Evolutionary conservation across 2,797 vertebrate species (phyloP).

Genomic region (Strix occidentalis): DNA sequence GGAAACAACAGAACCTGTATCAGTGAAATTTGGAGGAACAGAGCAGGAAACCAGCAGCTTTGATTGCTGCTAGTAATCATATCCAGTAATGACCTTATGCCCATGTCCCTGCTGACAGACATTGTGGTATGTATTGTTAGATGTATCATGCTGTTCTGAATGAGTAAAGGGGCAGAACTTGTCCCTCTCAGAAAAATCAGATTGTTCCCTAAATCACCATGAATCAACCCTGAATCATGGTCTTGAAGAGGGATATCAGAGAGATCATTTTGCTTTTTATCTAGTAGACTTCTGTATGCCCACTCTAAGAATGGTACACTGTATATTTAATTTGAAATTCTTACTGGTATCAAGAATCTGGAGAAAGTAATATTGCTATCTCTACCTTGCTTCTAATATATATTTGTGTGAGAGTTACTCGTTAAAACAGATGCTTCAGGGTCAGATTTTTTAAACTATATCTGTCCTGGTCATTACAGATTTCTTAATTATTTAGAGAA

Average conservation of each 20-base stretch:
- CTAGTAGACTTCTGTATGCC: neutral
- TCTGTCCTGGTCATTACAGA: neutral
- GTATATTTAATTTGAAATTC: neutral
- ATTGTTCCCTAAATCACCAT: neutral
- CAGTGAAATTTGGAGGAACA: neutral
- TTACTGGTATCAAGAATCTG: neutral
- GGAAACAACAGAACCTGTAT: neutral
- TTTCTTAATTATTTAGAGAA: neutral
- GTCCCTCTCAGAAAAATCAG: neutral
- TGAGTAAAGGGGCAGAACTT: neutral
- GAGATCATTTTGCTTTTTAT: neutral
- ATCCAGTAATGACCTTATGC: neutral
- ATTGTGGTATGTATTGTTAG: neutral
- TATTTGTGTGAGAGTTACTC: neutral
- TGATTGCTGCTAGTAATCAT: neutral
- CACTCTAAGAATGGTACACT: neutral
- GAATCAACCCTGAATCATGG: neutral
- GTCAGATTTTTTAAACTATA: neutral
- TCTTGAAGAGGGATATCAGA: neutral
- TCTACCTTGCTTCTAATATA: neutral
- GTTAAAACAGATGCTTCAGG: neutral
- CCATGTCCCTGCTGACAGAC: neutral
- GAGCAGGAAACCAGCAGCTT: neutral
- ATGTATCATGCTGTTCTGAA: neutral
- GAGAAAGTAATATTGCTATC: neutral